A percentile compares a stretch with the other conserved stretches of the same genome.
Conservation (phyloP, 1,140 invertebrate genomes). For the Saccostrea glomerata region DNA sequence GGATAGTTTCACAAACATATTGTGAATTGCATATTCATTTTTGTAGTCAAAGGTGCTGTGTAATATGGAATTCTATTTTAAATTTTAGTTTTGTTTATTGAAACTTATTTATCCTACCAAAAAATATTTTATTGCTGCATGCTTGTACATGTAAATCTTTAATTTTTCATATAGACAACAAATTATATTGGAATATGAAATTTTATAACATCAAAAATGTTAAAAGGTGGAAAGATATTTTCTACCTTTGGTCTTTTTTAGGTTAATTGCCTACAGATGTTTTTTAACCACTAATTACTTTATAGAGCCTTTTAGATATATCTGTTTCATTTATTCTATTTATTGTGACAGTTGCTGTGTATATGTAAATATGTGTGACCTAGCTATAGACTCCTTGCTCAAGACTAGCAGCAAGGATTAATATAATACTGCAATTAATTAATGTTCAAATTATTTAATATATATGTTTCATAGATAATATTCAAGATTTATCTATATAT, state of each 20-base stretch:
- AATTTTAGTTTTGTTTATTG: not conserved
- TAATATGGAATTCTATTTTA: not conserved
- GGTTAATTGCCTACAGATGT: not conserved
- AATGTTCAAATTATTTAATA: constrained; percentile 32
- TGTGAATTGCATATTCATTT: constrained; percentile 18
- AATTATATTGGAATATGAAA: not conserved
- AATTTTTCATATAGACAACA: not conserved
- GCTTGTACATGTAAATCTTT: not conserved
- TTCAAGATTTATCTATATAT: constrained; percentile 35
- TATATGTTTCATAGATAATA: constrained; percentile 37
- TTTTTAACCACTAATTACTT: constrained; percentile 8
- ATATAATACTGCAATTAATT: constrained; percentile 25
- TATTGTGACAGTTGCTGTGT: constrained; percentile 35
- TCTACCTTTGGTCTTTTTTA: not conserved
- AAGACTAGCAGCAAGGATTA: constrained; percentile 17
- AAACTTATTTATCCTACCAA: not conserved
- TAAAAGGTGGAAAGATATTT: not conserved
- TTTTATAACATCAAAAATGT: not conserved
- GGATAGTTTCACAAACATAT: not conserved
- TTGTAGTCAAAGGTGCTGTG: not conserved
- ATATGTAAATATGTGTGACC: constrained; percentile 22
- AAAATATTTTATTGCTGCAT: not conserved
- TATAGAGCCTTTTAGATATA: constrained; percentile 32
- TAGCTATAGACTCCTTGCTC: constrained; percentile 21
- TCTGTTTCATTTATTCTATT: not conserved